A percentile compares a stretch with the other conserved stretches of the same genome.
These are phyloP conservation scores for Novumbra hubbsi DNA, from an alignment of 2,797 vertebrate genomes.

Conservation along the genomic window DNA sequence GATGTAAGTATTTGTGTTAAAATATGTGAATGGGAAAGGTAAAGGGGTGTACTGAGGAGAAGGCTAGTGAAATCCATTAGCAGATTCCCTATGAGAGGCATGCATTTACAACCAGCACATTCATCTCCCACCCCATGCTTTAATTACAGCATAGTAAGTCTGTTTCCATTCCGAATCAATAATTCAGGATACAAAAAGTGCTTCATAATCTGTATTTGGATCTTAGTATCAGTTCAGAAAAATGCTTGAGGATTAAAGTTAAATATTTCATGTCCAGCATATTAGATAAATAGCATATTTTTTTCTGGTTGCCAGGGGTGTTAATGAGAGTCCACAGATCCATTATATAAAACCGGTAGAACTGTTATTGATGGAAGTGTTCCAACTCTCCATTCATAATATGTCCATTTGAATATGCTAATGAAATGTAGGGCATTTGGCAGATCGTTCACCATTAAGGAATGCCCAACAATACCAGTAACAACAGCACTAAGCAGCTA, in stretches of 20 bases:
- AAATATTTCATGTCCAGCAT: not conserved
- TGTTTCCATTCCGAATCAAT: not conserved
- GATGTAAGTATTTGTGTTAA: not conserved
- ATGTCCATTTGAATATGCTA: constrained; percentile 35
- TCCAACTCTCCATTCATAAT: constrained; percentile 37
- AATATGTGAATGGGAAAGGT: not conserved
- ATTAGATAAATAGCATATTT: not conserved
- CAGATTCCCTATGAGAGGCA: not conserved
- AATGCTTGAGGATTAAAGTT: not conserved
- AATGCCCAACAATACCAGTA: constrained; percentile 65
- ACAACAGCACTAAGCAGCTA: constrained; percentile 63
- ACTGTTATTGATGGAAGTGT: constrained; percentile 17
- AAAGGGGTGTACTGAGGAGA: not conserved
- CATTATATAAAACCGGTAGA: not conserved
- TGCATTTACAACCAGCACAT: not conserved
- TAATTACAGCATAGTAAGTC: not conserved
- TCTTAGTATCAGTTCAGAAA: not conserved
- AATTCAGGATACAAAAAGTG: constrained; percentile 13
- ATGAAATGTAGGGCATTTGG: constrained; percentile 51
- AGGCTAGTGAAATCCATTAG: not conserved
- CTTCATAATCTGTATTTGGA: not conserved
- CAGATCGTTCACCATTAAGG: constrained; percentile 47
- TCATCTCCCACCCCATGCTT: not conserved
- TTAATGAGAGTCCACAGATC: not conserved
- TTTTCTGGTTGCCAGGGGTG: not conserved